Evolutionary conservation across 2,797 vertebrate genomes (phyloP), one percentile per base, ranked within the genome.

Genomic region (Xenops minutus): DNA sequence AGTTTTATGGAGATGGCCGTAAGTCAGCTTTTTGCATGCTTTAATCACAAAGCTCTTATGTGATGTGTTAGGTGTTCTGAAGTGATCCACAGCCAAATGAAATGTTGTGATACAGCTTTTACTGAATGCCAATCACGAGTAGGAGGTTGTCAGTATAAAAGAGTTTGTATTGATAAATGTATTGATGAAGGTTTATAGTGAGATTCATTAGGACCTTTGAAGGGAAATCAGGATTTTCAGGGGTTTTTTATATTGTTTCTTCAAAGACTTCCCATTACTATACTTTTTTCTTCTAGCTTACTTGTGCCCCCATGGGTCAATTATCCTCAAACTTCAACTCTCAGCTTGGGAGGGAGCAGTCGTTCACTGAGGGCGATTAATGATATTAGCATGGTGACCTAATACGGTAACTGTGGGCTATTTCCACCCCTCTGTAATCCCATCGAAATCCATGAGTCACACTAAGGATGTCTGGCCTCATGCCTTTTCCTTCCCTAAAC

Each of bases 391-490:
- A 48, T 32, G 51, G 62, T 82, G 89, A 87, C 81, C 55, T 92
- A 66, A 44, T 58, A 54, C 0, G 3, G 73, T 44, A 44, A 85
- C 44, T 46, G 30, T 37, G 48, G 8, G 80, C 66, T 88, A 5
- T 94, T 93, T 92, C 51, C 74, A 91, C 84, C 69, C 37, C 64
- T 83, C 66, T 80, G 74, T 58, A 84, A 93, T 80, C 58, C 66
- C 63, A 14, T 8, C 0, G 11, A 80, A 92, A 78, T 75, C 74
- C 63, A 7, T 79, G 88, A 96, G 74, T 87, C 77, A 78, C 62
- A 18, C 17, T 6, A 1, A 51, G 55, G 55, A 7, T 84, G 62
- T 41, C 32, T 75, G 83, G 52, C 69, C 62, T 77, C 22, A 18
- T 4, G 41, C 52, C 76, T 52, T 74, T 80, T 41, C 20, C 49